A percentile compares a stretch with the other conserved stretches of the same genome.
Conservation (phyloP, 37 sponge, comb jelly and placozoan genomes). For the Hormiphora californensis region DNA sequence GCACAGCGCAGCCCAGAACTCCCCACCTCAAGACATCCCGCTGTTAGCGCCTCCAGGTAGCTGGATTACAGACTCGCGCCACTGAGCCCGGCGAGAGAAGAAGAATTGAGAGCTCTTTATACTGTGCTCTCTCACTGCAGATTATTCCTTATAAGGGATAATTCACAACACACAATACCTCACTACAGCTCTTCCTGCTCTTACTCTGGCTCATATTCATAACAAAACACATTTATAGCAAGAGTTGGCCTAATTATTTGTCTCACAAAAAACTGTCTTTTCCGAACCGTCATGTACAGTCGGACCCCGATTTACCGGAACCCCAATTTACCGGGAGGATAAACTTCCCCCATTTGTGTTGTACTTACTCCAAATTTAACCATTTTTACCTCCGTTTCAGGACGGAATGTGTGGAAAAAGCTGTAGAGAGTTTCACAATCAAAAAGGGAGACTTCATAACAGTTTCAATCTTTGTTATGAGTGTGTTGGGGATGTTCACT, state of each 20-base stretch:
- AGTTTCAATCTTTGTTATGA: slow-evolving; percentile 1
- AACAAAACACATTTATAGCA: too few relatives aligned
- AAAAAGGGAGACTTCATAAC: background rate
- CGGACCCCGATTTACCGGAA: too few relatives aligned
- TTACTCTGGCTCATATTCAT: too few relatives aligned
- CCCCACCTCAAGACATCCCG: slow-evolving; percentile 92
- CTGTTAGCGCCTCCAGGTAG: slow-evolving; percentile 56
- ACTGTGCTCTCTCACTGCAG: background rate
- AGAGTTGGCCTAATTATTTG: too few relatives aligned
- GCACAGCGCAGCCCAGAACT: slow-evolving; percentile 76
- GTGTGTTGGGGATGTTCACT: slow-evolving; percentile 12
- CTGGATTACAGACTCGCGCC: slow-evolving; percentile 91
- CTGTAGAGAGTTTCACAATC: slow-evolving; percentile 2
- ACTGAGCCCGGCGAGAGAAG: slow-evolving; percentile 69
- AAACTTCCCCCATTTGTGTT: too few relatives aligned
- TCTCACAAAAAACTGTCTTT: too few relatives aligned
- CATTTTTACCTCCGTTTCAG: too few relatives aligned
- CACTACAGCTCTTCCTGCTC: too few relatives aligned
- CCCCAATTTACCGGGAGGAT: too few relatives aligned
- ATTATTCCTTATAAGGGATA: slow-evolving; percentile 53
- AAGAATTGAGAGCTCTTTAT: background rate
- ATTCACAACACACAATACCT: too few relatives aligned
- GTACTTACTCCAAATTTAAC: too few relatives aligned
- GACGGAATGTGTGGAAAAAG: background rate
- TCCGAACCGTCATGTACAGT: too few relatives aligned